A percentile compares a stretch with the other conserved stretches of the same genome.
Conservation (phyloP, 2,888 invertebrate genomes). For the Chymomyza procnemis region DNA sequence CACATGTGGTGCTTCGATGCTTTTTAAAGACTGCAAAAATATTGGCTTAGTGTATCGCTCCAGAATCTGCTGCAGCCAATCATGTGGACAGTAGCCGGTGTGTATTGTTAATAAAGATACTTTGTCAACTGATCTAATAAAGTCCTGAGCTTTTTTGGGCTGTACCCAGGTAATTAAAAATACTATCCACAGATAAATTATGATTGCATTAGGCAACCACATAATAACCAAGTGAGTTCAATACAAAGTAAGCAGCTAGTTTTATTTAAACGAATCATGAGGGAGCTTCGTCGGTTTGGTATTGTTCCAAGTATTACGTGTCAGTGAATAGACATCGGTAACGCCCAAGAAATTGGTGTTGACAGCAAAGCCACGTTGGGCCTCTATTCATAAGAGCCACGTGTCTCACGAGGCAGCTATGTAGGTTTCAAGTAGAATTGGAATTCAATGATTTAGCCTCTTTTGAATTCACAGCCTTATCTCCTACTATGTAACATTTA, state of each 20-base stretch:
- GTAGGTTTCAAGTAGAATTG: too few species aligned
- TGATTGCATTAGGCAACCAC: neutral
- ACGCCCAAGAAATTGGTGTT: too few species aligned
- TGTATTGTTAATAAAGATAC: constrained; percentile 29
- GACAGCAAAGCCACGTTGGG: too few species aligned
- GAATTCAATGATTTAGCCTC: too few species aligned
- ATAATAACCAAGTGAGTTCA: neutral
- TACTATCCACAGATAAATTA: neutral
- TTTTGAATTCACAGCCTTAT: too few species aligned
- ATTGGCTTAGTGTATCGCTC: constrained; percentile 23
- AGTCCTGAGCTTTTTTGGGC: neutral
- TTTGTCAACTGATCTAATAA: constrained; percentile 15
- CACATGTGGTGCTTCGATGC: neutral
- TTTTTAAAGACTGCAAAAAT: constrained; percentile 24
- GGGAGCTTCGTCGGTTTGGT: too few species aligned
- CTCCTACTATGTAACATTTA: too few species aligned
- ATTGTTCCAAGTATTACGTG: too few species aligned
- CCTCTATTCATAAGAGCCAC: too few species aligned
- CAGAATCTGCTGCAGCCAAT: constrained; percentile 34
- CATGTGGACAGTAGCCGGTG: constrained; percentile 30
- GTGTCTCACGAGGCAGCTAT: too few species aligned
- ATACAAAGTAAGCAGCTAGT: neutral
- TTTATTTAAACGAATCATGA: neutral
- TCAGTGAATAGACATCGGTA: too few species aligned
- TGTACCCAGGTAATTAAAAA: neutral